Percentiles rank a stretch among this genome's conserved stretches.
Evolutionary conservation across 2,113 vertebrate genomes (phyloP).

Genomic region (Motacilla alba): DNA sequence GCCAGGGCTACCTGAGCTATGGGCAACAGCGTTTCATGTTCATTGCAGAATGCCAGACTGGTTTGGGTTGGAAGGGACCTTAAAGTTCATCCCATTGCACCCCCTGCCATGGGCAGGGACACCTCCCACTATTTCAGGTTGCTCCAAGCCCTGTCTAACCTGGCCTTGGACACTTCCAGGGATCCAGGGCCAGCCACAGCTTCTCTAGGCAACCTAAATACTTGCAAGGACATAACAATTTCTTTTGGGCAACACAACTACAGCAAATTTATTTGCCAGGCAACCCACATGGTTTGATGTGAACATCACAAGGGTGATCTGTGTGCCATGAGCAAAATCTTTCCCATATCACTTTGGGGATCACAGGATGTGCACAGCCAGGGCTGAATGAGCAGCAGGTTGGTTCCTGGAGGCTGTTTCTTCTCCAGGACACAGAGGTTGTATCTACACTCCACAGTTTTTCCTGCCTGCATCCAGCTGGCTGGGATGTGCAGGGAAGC

Average conservation of each 20-base stretch:
- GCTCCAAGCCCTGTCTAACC: neutral
- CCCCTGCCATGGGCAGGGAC: neutral
- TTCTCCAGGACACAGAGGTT: neutral
- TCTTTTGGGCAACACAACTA: neutral
- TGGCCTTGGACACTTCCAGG: neutral
- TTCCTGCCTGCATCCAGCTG: neutral
- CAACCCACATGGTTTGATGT: neutral
- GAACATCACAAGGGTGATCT: neutral
- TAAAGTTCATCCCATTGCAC: neutral
- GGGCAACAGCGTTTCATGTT: neutral
- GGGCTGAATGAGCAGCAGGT: neutral
- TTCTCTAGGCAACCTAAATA: neutral
- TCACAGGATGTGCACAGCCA: neutral
- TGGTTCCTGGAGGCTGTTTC: neutral
- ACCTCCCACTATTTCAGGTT: neutral
- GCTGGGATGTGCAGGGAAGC: rapidly evolving
- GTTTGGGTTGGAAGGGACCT: neutral
- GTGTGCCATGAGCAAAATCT: neutral
- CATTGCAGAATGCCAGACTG: neutral
- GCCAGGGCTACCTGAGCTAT: neutral
- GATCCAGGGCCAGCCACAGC: neutral
- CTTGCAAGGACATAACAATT: neutral
- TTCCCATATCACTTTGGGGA: neutral
- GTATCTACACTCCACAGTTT: neutral
- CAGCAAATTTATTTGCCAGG: neutral